Evolutionary conservation across 2,888 invertebrate genomes (phyloP).

Genomic region (Biston stratarius): DNA sequence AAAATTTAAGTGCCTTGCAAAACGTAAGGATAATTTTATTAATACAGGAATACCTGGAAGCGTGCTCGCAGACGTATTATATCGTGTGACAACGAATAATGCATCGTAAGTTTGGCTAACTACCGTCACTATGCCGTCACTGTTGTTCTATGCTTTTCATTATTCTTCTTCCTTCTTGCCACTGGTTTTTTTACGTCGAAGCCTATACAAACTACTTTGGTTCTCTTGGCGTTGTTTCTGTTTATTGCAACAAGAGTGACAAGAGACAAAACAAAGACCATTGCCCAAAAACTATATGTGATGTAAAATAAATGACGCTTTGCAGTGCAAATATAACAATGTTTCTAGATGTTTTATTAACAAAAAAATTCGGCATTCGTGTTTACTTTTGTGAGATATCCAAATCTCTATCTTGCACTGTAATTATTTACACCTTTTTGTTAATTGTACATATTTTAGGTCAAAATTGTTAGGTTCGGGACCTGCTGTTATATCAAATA

Average conservation of each 20-base stretch:
- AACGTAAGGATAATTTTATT: constrained; percentile 26
- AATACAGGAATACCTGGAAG: constrained; percentile 30
- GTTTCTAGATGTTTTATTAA: constrained; percentile 16
- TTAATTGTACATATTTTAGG: not conserved
- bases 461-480: too few species aligned
- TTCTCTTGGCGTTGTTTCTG: too few species aligned
- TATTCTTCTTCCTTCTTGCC: not conserved
- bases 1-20: constrained; percentile 13
- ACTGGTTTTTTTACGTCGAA: not conserved
- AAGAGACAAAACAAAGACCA: too few species aligned
- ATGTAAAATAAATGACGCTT: constrained; percentile 14
- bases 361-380: constrained; percentile 3
- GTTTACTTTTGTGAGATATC: not conserved
- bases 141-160: constrained; percentile 10
- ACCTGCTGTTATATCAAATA: too few species aligned
- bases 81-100: constrained; percentile 21
- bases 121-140: constrained; percentile 3
- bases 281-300: not conserved
- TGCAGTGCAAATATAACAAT: constrained; percentile 10
- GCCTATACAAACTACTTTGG: not conserved
- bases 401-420: constrained; percentile 6
- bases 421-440: constrained; percentile 11
- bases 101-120: constrained; percentile 27
- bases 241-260: too few species aligned
- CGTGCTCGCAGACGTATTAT: constrained; percentile 30